These are phyloP conservation scores for Protomyctophum bolini DNA, from an alignment of 2,113 vertebrate genomes.

Conservation along the genomic window DNA sequence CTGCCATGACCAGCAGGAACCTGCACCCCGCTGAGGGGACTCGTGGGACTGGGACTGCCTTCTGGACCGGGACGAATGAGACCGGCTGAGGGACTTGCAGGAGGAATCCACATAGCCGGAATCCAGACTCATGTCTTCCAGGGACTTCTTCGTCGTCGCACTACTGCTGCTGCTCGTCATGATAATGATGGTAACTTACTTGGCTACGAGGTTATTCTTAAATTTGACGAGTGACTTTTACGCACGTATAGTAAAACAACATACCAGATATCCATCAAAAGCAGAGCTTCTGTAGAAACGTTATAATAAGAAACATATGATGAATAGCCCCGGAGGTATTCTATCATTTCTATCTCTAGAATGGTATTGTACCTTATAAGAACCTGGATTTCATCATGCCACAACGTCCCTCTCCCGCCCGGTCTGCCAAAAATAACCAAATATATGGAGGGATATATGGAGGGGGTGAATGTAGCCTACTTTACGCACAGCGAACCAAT, in stretches of 20 bases:
- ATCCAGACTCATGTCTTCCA: conserved; percentile 92
- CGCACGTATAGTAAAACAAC: background rate
- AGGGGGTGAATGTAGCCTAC: background rate
- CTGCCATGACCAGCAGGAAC: conserved; percentile 81
- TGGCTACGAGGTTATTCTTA: too few relatives aligned
- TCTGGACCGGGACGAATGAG: conserved; percentile 82
- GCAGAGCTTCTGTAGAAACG: background rate
- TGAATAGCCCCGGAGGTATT: background rate
- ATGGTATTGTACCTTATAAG: too few relatives aligned
- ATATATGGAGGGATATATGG: background rate
- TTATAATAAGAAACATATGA: background rate
- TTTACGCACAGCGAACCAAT: conserved; percentile 27
- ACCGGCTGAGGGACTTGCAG: conserved; percentile 88
- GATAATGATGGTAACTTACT: background rate
- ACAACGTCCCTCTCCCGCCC: background rate
- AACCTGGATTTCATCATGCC: background rate
- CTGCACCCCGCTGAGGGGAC: conserved; percentile 74
- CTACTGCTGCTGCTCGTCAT: conserved; percentile 83
- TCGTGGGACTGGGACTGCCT: conserved; percentile 78
- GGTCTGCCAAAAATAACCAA: background rate
- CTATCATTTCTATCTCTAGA: too few relatives aligned
- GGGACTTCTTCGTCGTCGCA: conserved; percentile 76
- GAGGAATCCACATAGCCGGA: conserved; percentile 88
- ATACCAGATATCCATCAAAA: conserved; percentile 2
- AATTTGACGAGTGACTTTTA: conserved; percentile 2